Evolutionary conservation across 2,888 invertebrate species (phyloP).

Genomic region (Rotaria macrura): DNA sequence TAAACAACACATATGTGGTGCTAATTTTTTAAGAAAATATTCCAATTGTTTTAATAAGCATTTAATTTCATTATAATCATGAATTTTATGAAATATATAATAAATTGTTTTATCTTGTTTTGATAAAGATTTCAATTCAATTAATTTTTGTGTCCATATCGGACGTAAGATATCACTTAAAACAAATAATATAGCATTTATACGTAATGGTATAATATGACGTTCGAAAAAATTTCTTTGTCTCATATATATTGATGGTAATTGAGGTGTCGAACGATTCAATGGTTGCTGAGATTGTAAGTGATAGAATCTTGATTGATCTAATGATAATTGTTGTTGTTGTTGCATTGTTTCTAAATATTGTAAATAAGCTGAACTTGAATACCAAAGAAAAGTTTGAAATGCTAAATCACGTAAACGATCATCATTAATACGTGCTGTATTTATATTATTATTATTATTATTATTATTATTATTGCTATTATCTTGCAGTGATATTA

Average conservation of each 20-base stretch:
- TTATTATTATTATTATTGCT: no score
- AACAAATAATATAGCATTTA: not conserved
- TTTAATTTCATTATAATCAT: conserved; percentile 9
- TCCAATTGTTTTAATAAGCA: not conserved
- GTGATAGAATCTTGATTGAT: not conserved
- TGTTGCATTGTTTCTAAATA: not conserved
- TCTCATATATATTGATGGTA: not conserved
- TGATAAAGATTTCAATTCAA: conserved; percentile 12
- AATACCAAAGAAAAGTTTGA: conserved; percentile 21
- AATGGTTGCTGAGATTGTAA: not conserved
- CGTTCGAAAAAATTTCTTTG: not conserved
- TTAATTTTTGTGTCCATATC: conserved; percentile 5
- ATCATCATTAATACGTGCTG: conserved; percentile 2
- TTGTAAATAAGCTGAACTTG: conserved; percentile 18
- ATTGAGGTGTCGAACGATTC: not conserved
- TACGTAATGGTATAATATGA: conserved; percentile 21
- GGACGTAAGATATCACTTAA: not conserved
- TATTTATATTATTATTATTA: not conserved
- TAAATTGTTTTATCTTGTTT: conserved; percentile 14
- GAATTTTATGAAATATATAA: conserved; percentile 17
- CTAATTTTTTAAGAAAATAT: conserved; percentile 14
- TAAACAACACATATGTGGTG: conserved; percentile 15
- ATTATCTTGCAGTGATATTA: not conserved
- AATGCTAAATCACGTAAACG: conserved; percentile 20
- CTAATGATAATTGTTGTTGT: conserved; percentile 7